These are phyloP conservation scores for Paracentrotus lividus DNA, from an alignment of 53 echinoderm and acorn worm species.

Conservation along the genomic window DNA sequence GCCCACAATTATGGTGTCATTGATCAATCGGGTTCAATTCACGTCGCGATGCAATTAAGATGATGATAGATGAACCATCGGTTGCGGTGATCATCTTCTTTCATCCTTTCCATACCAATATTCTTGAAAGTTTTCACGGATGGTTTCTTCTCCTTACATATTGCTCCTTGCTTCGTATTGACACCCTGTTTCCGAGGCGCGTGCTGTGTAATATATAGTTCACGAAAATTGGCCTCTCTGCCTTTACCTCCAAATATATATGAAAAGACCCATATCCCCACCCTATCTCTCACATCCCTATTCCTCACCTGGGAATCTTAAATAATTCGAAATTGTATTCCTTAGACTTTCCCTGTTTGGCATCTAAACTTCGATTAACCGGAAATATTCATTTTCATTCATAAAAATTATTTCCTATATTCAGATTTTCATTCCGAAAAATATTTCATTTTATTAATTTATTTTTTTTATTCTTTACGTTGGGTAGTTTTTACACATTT, in stretches of 20 bases:
- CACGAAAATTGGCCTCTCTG: not conserved
- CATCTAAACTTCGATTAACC: too few species aligned
- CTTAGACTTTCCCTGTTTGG: too few species aligned
- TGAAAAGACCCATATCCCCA: not conserved
- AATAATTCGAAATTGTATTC: too few species aligned
- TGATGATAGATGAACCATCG: not conserved
- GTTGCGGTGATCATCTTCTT: not conserved
- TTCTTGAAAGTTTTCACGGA: conserved; percentile 32
- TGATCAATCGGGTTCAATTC: not conserved
- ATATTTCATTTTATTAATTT: too few species aligned
- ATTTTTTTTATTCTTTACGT: too few species aligned
- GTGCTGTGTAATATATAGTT: conserved; percentile 40
- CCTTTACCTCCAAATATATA: not conserved
- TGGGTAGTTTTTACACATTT: too few species aligned
- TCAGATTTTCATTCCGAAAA: too few species aligned
- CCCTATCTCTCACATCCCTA: too few species aligned
- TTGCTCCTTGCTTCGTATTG: not conserved
- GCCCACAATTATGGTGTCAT: not conserved
- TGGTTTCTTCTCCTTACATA: conserved; percentile 31
- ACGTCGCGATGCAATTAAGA: not conserved
- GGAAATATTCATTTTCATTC: too few species aligned
- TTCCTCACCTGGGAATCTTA: too few species aligned
- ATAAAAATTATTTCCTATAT: too few species aligned
- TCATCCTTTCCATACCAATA: not conserved
- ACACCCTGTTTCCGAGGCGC: conserved; percentile 27